These are phyloP conservation scores for Trochalopteron elliotii DNA, from an alignment of 2,113 vertebrate species.

Conservation along the genomic window DNA sequence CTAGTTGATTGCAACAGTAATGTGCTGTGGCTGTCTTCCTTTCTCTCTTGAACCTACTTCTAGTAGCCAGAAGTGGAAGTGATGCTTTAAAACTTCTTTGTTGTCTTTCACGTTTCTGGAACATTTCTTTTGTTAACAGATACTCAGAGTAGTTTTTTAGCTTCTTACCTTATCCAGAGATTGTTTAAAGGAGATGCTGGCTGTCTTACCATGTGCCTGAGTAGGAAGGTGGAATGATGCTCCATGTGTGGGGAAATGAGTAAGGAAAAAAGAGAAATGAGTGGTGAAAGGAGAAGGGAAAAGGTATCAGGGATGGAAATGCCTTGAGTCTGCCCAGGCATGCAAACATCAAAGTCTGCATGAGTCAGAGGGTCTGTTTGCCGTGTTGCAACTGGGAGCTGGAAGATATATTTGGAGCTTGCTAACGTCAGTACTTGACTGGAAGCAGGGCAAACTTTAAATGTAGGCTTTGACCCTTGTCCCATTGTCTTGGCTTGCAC, in stretches of 20 bases:
- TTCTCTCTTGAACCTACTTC: neutral
- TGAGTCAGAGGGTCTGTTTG: neutral
- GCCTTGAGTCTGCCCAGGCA: neutral
- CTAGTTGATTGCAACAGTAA: neutral
- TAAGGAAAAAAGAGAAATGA: neutral
- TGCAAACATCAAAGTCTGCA: neutral
- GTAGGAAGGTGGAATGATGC: fast-evolving
- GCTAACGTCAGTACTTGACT: neutral
- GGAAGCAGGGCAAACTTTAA: neutral
- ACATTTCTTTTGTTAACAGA: neutral
- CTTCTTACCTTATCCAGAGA: neutral
- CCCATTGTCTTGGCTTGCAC: neutral
- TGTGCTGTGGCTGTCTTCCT: neutral
- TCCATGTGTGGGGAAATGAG: neutral
- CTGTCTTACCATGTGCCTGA: neutral
- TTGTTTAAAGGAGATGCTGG: neutral
- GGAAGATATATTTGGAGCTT: neutral
- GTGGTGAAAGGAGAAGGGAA: neutral
- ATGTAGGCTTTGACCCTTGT: neutral
- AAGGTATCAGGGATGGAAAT: neutral
- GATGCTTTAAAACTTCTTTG: neutral
- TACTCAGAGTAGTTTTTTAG: neutral
- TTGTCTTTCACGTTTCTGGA: neutral
- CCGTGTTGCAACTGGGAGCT: neutral
- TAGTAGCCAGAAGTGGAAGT: neutral